Evolutionary conservation across 30 jellyfish, hydroid and myxozoan genomes (phyloP), one percentile per base, ranked within the genome.

Genomic region (Clytia hemisphaerica): DNA sequence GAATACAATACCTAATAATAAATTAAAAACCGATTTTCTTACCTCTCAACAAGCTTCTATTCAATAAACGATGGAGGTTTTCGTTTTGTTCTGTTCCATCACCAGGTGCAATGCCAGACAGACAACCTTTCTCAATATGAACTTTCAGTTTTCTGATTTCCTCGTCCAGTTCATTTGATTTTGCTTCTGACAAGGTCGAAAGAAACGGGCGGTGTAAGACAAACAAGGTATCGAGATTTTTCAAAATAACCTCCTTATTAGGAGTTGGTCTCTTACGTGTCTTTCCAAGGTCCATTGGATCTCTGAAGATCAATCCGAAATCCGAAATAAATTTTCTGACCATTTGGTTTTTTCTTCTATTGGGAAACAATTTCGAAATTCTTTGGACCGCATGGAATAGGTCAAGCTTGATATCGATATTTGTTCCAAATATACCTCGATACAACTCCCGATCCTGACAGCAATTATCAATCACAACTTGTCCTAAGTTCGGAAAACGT

Each of bases 321-420:
- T 63, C 76, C 16, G 33, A 30, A n/a, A 26, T 22, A 15, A 63
- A 37, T 22, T 30, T 19, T 33, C 19, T 18, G 15, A 29, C 32
- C 18, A 16, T 49, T n/a, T n/a, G n/a, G n/a, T n/a, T n/a, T n/a
- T n/a, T n/a, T n/a, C n/a, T n/a, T 63, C 18, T 63, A 7, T 21
- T 29, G 10, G 76, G 67, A 16, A 37, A 6, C 12, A 31, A 21
- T 24, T 34, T 32, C 15, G 70, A 4, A 16, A 62, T 24, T 30
- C 76, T 27, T 37, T 62, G 76, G 10, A 37, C 67, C 15, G 76
- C 76, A 34, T 63, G 76, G 37, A 63, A 63, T 12, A 63, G 40
- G 37, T 63, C 76, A 0, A 63, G 28, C 24, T 63, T 63, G 14
- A 63, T 1, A 18, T 19, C 29, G 29, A 49, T 16, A 7, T 10